A percentile compares a stretch with the other conserved stretches of the same genome.
These are phyloP conservation scores for Philopedon plagiatum DNA, from an alignment of 2,888 invertebrate species.

Conservation along the genomic window DNA sequence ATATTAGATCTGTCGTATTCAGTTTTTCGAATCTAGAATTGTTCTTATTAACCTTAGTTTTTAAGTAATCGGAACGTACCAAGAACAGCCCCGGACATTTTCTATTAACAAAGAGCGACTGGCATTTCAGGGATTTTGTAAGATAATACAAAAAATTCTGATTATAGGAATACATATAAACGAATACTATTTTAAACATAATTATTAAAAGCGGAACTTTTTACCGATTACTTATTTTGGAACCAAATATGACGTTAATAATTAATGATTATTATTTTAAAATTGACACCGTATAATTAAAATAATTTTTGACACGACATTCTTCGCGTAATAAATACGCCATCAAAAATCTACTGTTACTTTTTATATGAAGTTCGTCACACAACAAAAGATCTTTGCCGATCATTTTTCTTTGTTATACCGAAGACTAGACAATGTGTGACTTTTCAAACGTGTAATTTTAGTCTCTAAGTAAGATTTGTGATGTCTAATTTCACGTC, in stretches of 20 bases:
- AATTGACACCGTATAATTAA: slow-evolving; percentile 9
- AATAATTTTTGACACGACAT: slow-evolving; percentile 11
- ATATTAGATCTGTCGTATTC: too few species aligned
- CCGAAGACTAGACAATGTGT: slow-evolving; percentile 23
- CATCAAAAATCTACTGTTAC: slow-evolving; percentile 13
- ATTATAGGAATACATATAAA: too few species aligned
- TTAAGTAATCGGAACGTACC: too few species aligned
- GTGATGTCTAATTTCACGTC: slow-evolving; percentile 35
- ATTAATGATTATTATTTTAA: neutral
- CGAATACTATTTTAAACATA: too few species aligned
- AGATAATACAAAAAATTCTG: too few species aligned
- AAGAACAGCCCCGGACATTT: too few species aligned
- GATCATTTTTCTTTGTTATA: slow-evolving; percentile 29
- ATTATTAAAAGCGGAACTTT: too few species aligned
- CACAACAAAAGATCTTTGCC: slow-evolving; percentile 18
- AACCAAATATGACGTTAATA: neutral
- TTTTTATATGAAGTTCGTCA: slow-evolving; percentile 1
- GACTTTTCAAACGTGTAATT: slow-evolving; percentile 35
- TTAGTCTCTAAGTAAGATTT: slow-evolving; percentile 31
- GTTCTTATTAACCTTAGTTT: too few species aligned
- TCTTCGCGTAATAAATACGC: neutral
- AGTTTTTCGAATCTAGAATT: too few species aligned
- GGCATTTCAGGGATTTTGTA: too few species aligned
- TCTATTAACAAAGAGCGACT: too few species aligned
- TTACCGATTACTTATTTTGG: neutral